Evolutionary conservation across 2,888 invertebrate genomes (phyloP), one percentile per base, ranked within the genome.

Genomic region (Eucera pruinosa): DNA sequence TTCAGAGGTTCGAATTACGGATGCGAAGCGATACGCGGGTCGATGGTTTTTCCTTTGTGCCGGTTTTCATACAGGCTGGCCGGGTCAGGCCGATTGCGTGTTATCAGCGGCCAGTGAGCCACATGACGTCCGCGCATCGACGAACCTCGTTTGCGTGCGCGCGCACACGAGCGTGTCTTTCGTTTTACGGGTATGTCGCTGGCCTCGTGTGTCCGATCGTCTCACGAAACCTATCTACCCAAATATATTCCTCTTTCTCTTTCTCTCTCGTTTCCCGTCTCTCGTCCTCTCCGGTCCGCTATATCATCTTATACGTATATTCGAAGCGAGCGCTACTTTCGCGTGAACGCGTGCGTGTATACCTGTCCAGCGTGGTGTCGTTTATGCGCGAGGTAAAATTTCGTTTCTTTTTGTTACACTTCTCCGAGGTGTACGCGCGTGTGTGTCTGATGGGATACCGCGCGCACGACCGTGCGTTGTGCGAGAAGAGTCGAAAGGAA

Each of bases 51-150:
- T 73, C 78, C 64, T 82, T 70, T 65, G 68, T 68, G 62, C 65
- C 74, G 55, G 57, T 78, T 82, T 80, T 82, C 84, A 75, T 80
- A 65, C 25, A 81, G 68, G 25, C 58, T 33, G 54, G n/a, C 27
- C 48, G 15, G 43, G 55, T 39, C 47, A 41, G 25, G 50, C 41
- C 39, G 61, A 72, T 52, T 75, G 72, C 77, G 60, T 67, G 72
- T 77, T 77, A 77, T 80, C 81, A 55, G 66, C 47, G 76, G 66
- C 45, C 67, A 66, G 67, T 48, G 62, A 55, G 61, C 45, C 69
- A 52, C 64, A 65, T 67, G 61, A 25, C 75, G 60, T 80, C 45
- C 80, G 75, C 55, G 64, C 80, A 80, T 72, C 67, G 80, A 80
- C 75, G 70, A 64, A 43, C n/a, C 39, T 69, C 57, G 52, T 45